phyloP scores from a whole-genome alignment of 1,140 invertebrate genomes.

The Chionoecetes opilio region DNA sequence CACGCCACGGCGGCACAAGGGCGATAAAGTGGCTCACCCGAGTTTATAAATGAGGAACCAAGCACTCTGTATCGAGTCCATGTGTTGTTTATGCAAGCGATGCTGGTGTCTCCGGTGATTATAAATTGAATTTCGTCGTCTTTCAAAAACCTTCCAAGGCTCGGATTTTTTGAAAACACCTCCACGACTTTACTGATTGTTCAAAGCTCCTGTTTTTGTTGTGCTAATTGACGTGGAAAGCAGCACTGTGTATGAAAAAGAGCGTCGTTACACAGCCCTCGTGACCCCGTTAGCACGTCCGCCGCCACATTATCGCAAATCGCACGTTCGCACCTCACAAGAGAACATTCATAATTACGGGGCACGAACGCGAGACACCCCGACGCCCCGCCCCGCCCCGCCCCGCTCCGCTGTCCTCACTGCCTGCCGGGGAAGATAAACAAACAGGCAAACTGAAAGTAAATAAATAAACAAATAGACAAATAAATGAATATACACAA shows the following conservation, averaged over 20 bases:
- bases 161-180: constrained; percentile 49
- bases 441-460: constrained; percentile 33
- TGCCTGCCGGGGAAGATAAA: constrained; percentile 15
- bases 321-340: neutral
- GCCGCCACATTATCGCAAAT: neutral
- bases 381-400: neutral
- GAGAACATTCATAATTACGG: constrained; percentile 6
- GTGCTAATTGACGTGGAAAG: neutral
- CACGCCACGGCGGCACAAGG: constrained; percentile 34
- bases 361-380: neutral
- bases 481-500: constrained; percentile 33
- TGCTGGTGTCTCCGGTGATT: constrained; percentile 79
- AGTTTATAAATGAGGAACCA: constrained; percentile 74
- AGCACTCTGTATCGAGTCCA: constrained; percentile 77
- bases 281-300: neutral
- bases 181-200: constrained; percentile 59
- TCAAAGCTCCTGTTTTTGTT: constrained; percentile 56
- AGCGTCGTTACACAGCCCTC: neutral
- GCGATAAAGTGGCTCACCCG: constrained; percentile 32
- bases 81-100: constrained; percentile 81
- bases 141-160: constrained; percentile 74
- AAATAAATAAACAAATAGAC: neutral
- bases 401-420: neutral
- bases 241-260: constrained; percentile 21
- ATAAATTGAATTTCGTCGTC: constrained; percentile 79